A percentile compares a stretch with the other conserved stretches of the same genome.
These are phyloP conservation scores for Trachelus troglodyta DNA, from an alignment of 2,888 invertebrate species.

Conservation along the genomic window DNA sequence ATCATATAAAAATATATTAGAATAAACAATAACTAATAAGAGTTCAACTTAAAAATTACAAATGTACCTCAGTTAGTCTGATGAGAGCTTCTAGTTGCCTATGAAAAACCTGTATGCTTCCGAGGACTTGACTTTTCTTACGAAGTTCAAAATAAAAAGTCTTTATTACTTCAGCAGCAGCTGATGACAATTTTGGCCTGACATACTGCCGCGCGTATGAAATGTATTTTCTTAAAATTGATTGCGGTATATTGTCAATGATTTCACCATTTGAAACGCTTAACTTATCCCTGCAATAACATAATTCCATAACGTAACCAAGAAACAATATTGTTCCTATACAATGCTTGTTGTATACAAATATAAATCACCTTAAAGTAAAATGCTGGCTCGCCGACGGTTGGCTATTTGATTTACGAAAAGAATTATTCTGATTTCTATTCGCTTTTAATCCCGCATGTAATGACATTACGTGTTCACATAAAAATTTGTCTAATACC, in stretches of 20 bases:
- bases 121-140: conserved; percentile 71
- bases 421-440: not conserved
- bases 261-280: conserved; percentile 72
- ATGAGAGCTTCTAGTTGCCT: conserved; percentile 91
- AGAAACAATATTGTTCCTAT: not conserved
- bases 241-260: conserved; percentile 79
- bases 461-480: not conserved
- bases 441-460: not conserved
- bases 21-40: not conserved
- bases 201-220: conserved; percentile 91
- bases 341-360: not conserved
- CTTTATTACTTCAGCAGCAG: conserved; percentile 79
- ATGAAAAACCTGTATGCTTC: conserved; percentile 83
- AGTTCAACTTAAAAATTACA: not conserved
- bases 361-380: not conserved
- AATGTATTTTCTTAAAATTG: conserved; percentile 88
- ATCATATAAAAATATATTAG: not conserved
- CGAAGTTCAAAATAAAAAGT: conserved; percentile 85
- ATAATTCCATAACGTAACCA: conserved; percentile 9
- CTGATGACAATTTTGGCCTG: conserved; percentile 79
- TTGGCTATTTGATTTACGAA: not conserved
- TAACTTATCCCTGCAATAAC: conserved; percentile 71
- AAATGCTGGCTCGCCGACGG: not conserved
- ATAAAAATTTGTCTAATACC: not conserved
- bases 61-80: conserved; percentile 78